phyloP scores from a whole-genome alignment of 1,140 invertebrate genomes.

The Thaumatotibia leucotreta region DNA sequence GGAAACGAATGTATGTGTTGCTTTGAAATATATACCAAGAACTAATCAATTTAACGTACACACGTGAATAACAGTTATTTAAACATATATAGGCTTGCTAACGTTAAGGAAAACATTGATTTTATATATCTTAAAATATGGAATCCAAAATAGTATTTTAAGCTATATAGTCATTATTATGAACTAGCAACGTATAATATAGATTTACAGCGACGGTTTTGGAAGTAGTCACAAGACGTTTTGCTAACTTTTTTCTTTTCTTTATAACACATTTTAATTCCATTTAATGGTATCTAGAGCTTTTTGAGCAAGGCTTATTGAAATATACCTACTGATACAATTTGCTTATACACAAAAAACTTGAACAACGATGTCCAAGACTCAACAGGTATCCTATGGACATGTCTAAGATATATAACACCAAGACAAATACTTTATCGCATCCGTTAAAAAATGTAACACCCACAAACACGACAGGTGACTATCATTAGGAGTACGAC shows the following conservation, averaged over 20 bases:
- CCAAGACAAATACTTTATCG: too few species aligned
- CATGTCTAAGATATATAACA: background rate
- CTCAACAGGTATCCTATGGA: background rate
- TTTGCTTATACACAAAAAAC: background rate
- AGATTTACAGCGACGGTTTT: background rate
- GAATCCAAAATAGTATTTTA: background rate
- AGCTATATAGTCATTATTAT: background rate
- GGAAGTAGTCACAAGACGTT: background rate
- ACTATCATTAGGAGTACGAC: background rate
- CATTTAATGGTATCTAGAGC: background rate
- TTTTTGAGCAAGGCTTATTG: background rate
- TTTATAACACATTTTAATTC: background rate
- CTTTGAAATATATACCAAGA: background rate
- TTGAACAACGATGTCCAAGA: background rate
- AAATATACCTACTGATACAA: background rate
- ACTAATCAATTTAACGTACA: background rate
- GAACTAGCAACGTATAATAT: background rate
- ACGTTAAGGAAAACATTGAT: slow-evolving; percentile 3
- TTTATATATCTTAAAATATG: background rate
- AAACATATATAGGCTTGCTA: background rate
- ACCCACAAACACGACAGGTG: background rate
- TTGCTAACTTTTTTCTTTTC: background rate
- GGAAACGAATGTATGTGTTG: background rate
- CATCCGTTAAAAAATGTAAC: background rate
- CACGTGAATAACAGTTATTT: slow-evolving; percentile 4